A percentile compares a stretch with the other conserved stretches of the same genome.
phyloP scores from a whole-genome alignment of 1,140 invertebrate species.

The Drosophila seguyi region DNA sequence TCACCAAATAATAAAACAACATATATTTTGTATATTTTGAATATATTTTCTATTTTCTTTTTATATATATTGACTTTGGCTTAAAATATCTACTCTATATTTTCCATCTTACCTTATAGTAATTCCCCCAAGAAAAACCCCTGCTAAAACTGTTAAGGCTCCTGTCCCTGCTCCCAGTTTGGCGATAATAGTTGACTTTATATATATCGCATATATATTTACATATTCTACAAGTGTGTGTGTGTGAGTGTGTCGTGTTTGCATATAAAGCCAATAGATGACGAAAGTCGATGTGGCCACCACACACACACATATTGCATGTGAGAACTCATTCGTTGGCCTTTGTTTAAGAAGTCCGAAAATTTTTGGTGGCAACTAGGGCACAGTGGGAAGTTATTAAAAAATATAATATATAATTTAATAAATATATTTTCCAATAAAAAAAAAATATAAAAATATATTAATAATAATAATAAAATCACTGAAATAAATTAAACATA shows the following conservation, averaged over 20 bases:
- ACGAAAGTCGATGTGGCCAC: constrained; percentile 57
- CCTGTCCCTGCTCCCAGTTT: background rate
- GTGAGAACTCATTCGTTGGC: constrained; percentile 72
- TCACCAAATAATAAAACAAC: no score
- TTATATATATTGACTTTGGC: no score
- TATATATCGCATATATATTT: constrained; percentile 31
- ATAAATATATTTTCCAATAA: no score
- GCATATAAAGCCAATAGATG: constrained; percentile 72
- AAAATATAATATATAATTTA: no score
- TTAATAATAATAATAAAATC: background rate
- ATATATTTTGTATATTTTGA: no score
- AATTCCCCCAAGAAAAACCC: background rate
- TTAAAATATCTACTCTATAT: background rate
- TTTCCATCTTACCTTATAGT: background rate
- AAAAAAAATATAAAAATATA: no score
- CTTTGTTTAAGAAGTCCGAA: constrained; percentile 66
- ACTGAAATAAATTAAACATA: background rate
- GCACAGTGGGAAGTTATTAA: constrained; percentile 41
- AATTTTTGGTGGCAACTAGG: constrained; percentile 42
- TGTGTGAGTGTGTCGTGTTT: constrained; percentile 27
- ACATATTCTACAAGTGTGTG: constrained; percentile 5
- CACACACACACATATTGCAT: constrained; percentile 67
- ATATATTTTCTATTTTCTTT: no score
- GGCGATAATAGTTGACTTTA: constrained; percentile 24
- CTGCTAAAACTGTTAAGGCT: background rate